phyloP scores from a whole-genome alignment of 2,113 vertebrate genomes.

The Gracilinanus agilis region DNA sequence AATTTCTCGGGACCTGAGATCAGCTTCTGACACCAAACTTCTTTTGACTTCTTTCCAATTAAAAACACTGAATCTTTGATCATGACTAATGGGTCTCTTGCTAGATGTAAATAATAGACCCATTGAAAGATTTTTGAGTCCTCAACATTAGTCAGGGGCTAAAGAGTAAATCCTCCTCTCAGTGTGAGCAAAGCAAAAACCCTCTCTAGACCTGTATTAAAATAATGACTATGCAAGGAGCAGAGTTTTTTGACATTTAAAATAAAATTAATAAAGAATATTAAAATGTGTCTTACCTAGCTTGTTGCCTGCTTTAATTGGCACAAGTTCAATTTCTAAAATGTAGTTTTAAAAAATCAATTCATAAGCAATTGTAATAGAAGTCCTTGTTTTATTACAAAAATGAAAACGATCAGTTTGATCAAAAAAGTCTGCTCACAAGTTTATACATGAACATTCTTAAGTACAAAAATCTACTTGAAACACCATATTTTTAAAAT shows the following conservation, averaged over 20 bases:
- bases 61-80: background rate
- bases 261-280: background rate
- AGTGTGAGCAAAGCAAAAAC: background rate
- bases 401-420: conserved; percentile 86
- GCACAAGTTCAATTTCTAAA: background rate
- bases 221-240: background rate
- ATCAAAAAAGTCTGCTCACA: conserved; percentile 86
- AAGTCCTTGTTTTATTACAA: conserved; percentile 88
- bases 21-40: background rate
- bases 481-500: conserved; percentile 77
- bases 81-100: background rate
- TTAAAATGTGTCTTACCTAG: background rate
- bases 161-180: background rate
- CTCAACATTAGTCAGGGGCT: background rate
- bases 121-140: background rate
- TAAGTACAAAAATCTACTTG: conserved; percentile 85
- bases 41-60: background rate
- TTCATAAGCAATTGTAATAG: conserved; percentile 65
- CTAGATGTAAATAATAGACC: background rate
- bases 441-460: conserved; percentile 85
- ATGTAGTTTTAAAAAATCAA: conserved; percentile 47
- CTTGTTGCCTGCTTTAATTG: background rate
- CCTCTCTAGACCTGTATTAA: background rate
- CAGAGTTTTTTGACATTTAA: background rate
- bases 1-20: background rate